Percentiles rank a stretch among this genome's conserved stretches.
These are phyloP conservation scores for Ceratoteleas bidentatus DNA, from an alignment of 1,140 invertebrate species.

Conservation along the genomic window DNA sequence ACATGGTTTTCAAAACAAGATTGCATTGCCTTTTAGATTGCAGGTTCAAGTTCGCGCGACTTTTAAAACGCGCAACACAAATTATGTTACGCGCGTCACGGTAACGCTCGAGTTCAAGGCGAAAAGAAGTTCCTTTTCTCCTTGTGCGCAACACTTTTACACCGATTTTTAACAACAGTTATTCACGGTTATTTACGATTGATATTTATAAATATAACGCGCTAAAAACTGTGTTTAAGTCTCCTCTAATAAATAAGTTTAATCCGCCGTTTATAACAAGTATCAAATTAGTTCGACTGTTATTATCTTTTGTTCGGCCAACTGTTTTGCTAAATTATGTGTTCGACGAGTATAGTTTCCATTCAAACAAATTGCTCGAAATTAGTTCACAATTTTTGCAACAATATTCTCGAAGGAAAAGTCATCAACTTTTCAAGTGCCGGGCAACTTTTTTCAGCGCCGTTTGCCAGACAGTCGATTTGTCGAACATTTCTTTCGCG, in stretches of 20 bases:
- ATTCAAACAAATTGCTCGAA: no score
- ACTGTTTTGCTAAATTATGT: no score
- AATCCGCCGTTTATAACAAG: no score
- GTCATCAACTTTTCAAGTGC: slow-evolving; percentile 4
- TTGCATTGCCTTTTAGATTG: slow-evolving; percentile 51
- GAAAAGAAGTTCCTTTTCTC: background rate
- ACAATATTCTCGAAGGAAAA: no score
- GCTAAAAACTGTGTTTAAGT: no score
- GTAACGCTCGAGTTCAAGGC: slow-evolving; percentile 35
- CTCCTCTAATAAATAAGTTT: no score
- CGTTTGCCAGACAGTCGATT: slow-evolving; percentile 1
- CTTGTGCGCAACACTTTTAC: slow-evolving; percentile 2
- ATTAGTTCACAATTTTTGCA: no score
- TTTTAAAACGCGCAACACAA: slow-evolving; percentile 30
- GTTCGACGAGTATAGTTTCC: no score
- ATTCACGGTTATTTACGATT: background rate
- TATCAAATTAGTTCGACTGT: no score
- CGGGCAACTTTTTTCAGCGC: background rate
- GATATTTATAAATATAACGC: background rate
- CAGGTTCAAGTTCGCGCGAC: slow-evolving; percentile 38
- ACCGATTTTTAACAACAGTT: background rate
- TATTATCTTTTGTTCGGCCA: no score
- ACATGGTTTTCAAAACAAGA: slow-evolving; percentile 50
- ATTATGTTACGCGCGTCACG: slow-evolving; percentile 39
- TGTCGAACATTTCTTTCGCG: slow-evolving; percentile 20